Base-by-base conservation (phyloP, 2,888 invertebrate species). In the Apodemia duryi region DNA sequence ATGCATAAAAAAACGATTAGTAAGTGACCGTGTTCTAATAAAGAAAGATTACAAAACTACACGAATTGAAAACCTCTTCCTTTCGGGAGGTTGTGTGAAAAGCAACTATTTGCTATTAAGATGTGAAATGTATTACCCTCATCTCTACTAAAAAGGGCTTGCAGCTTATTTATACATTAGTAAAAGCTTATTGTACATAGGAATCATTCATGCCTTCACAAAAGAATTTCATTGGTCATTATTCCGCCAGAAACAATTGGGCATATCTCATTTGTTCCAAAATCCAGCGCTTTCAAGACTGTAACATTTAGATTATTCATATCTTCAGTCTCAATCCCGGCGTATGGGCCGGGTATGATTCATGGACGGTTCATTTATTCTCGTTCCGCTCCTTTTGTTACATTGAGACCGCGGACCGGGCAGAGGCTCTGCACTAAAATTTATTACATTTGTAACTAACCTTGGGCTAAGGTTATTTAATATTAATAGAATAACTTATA, bases 331-430 rank as follows among this genome's bases (percentile, higher is more conserved):
- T 57, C 28, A 29, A 57, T 28, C 54, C 54, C 32, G 29, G 32
- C 11, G 57, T 32, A 49, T 49, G 32, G 57, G 32, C 11, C 43
- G 29, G 4, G 10, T 10, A 54, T 54, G 28, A 54, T 54, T 54
- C 54, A 54, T 54, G 54, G 11, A 28, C 52, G 52, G 52, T 52
- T 52, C 52, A 52, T 52, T 52, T 52, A 52, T 52, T 6, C 52
- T 11, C 52, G 52, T 52, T 28, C 52, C 11, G 54, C 54, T 54
- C 54, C 54, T 54, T 54, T 54, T 54, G 54, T 54, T 28, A 29
- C 29, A 29, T 11, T 29, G 28, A 29, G 54, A 28, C 54, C 11
- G 29, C 28, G 54, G 28, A 11, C 29, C 54, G 54, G 54, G 29
- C 54, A 29, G 29, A 54, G 54, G 28, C 54, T 29, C 29, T 29